Conservation (phyloP, 2,888 invertebrate species). For the Hypsopygia costalis region DNA sequence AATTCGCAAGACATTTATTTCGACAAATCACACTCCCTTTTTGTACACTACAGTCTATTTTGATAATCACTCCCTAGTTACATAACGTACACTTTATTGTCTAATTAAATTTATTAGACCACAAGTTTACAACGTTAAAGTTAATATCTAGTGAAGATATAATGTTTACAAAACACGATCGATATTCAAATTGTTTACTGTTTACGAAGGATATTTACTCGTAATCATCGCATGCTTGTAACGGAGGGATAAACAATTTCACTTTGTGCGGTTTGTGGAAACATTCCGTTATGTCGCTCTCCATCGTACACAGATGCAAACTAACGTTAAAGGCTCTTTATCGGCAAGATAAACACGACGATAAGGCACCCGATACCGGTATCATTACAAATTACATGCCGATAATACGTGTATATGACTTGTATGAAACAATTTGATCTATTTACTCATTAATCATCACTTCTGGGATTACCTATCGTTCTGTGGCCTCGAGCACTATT, state of each 20-base stretch:
- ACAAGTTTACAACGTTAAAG: constrained; percentile 3
- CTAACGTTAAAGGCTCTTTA: constrained; percentile 25
- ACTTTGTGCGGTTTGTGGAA: constrained; percentile 47
- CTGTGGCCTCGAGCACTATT: no score
- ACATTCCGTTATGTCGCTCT: constrained; percentile 52
- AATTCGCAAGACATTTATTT: no score
- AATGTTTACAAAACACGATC: neutral
- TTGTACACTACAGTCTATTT: no score
- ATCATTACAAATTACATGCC: no score
- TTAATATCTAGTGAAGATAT: constrained; percentile 5
- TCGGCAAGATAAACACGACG: constrained; percentile 27
- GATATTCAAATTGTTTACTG: constrained; percentile 1
- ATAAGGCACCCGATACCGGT: constrained; percentile 17
- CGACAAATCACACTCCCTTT: no score
- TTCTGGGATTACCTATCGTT: no score
- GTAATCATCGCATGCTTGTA: constrained; percentile 32
- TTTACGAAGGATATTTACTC: constrained; percentile 45
- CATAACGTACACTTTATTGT: no score
- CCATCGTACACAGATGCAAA: constrained; percentile 34
- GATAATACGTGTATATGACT: no score
- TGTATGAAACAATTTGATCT: no score
- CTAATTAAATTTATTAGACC: no score
- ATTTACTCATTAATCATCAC: no score
- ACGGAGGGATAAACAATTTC: constrained; percentile 44
- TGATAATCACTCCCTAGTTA: no score